Evolutionary conservation across 2,888 invertebrate species (phyloP).

Genomic region (Hypolimnas misippus): DNA sequence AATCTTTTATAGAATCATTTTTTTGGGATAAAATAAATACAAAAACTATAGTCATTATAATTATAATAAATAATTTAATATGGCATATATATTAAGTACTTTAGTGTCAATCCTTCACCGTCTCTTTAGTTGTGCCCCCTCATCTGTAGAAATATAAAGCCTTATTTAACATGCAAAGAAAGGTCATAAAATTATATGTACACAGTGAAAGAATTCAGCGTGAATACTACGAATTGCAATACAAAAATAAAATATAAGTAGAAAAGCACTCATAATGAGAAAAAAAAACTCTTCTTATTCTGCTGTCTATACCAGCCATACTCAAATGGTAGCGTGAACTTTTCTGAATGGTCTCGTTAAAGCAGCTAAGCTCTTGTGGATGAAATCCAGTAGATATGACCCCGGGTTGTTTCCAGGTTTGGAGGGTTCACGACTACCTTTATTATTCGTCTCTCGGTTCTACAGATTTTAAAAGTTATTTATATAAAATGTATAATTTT

Average conservation of each 20-base stretch:
- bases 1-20: not conserved
- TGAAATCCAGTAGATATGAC: not conserved
- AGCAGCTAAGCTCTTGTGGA: not conserved
- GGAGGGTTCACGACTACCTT: not conserved
- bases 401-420: not conserved
- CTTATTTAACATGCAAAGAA: constrained; percentile 1
- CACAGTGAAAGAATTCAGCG: too few species aligned
- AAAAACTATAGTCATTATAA: too few species aligned
- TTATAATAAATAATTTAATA: constrained; percentile 39
- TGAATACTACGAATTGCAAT: too few species aligned
- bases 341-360: not conserved
- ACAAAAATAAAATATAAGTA: too few species aligned
- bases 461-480: not conserved
- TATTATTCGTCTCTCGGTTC: not conserved
- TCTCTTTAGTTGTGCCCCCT: constrained; percentile 35
- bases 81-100: constrained; percentile 18
- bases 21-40: constrained; percentile 41
- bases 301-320: not conserved
- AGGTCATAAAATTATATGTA: too few species aligned
- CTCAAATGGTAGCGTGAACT: not conserved
- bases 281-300: not conserved
- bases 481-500: not conserved
- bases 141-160: constrained; percentile 44
- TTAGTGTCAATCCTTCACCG: not conserved
- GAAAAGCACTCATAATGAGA: not conserved